These are phyloP conservation scores for Gobionotothen gibberifrons DNA, from an alignment of 2,797 vertebrate genomes.

Conservation along the genomic window DNA sequence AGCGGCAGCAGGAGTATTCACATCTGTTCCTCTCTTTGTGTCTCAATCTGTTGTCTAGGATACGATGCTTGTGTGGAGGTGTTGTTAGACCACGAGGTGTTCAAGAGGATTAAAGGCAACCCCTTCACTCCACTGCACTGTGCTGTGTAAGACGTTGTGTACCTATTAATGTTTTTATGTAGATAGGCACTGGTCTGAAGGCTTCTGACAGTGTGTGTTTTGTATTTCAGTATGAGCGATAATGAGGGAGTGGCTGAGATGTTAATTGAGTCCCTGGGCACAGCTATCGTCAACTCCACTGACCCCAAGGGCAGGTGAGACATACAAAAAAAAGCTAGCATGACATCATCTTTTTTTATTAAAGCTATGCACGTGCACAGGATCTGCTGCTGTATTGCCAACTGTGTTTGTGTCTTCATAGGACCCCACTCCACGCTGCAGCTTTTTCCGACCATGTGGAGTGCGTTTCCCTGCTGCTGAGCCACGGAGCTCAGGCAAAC, in stretches of 20 bases:
- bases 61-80: conserved; percentile 96
- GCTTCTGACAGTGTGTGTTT: conserved; percentile 5
- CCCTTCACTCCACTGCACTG: conserved; percentile 96
- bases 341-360: not conserved
- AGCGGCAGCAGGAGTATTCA: not conserved
- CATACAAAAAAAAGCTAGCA: not conserved
- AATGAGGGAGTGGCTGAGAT: conserved; percentile 96
- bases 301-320: conserved; percentile 95
- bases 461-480: conserved; percentile 92
- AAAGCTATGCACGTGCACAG: not conserved
- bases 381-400: not conserved
- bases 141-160: conserved; percentile 91
- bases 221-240: conserved; percentile 91
- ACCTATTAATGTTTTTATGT: not conserved
- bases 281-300: conserved; percentile 88
- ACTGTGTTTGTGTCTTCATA: conserved; percentile 49
- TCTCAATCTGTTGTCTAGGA: conserved; percentile 77
- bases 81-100: conserved; percentile 91
- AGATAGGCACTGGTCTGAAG: not conserved
- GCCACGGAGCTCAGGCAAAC: conserved; percentile 91
- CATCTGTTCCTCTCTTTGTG: not conserved
- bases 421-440: conserved; percentile 93
- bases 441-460: conserved; percentile 94
- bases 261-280: conserved; percentile 91
- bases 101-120: conserved; percentile 93